Conservation (phyloP, 2,113 vertebrate genomes). For the Hypocryptadius cinnamomeus region DNA sequence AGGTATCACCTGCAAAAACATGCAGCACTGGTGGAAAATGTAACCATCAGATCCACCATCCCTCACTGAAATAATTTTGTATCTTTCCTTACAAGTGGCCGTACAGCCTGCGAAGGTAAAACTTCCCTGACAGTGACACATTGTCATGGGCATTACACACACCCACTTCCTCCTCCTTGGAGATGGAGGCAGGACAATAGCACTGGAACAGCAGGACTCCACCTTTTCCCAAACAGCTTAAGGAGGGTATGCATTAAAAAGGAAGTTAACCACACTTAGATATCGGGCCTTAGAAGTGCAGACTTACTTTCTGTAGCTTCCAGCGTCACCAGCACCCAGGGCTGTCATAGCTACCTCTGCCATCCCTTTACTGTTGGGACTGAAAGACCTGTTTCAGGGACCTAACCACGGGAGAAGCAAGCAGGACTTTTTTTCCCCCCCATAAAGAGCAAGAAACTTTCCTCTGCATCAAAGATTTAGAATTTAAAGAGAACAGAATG, state of each 20-base stretch:
- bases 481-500: background rate
- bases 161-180: background rate
- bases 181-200: background rate
- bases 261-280: background rate
- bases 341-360: background rate
- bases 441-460: background rate
- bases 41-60: background rate
- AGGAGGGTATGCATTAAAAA: background rate
- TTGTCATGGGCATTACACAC: background rate
- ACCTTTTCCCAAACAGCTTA: background rate
- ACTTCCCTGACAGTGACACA: background rate
- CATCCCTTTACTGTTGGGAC: no score
- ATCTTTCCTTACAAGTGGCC: background rate
- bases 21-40: background rate
- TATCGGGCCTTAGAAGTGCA: background rate
- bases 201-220: background rate
- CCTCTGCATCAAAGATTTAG: background rate
- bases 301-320: background rate
- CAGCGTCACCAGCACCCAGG: background rate
- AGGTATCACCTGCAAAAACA: background rate
- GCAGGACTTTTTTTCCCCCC: background rate
- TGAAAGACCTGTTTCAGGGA: background rate
- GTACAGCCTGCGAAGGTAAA: background rate
- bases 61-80: background rate
- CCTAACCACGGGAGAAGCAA: fast-evolving